Base-by-base conservation (phyloP, 2,113 vertebrate species). In the Ptyas mucosa region DNA sequence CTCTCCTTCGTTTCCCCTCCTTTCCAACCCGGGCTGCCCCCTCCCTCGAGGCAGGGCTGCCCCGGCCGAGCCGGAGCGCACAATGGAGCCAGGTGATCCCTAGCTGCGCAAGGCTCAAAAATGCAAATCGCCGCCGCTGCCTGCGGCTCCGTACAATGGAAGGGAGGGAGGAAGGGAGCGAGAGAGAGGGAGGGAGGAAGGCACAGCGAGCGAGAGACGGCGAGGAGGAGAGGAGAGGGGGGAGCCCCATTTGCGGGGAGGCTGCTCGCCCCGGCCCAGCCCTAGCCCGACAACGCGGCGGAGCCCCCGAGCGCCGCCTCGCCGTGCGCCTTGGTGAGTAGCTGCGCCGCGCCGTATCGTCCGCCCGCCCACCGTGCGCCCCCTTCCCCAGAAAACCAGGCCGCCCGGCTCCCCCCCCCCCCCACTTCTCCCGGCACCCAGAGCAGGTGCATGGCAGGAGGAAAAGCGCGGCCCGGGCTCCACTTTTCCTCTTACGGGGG, bases 261-360 rank as follows among this genome's bases (percentile, higher is more conserved):
- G 92, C 54, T 58, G 64, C 88, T 89, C 92, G 69, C 92, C 88
- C 54, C 88, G 69, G 92, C 92, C 92, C 92, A 92, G 54, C 92
- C 92, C 92, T 43, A 3, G 2, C 43, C 43, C 88, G 92, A 92
- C 92, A 88, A 92, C 92, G 92, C 88, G 88, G 92, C 92, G 88
- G 92, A 88, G 58, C 69, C 92, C 92, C 69, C 53, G 92, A 92
- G 92, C 88, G 91, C 91, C 91, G 92, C 92, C 92, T 89, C 88
- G 92, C 88, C 92, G 92, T 85, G 88, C 87, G 92, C 92, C 92
- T 89, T 89, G 92, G 92, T 92, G 92, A 92, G 92, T 92, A 92
- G 91, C 92, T 58, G 53, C 69, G 88, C 92, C 34, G 88, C 92
- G 91, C 87, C 64, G 87, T 88, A 26, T 21, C 91, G 91, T 89